phyloP scores from a whole-genome alignment of 2,888 invertebrate genomes.

The Parascotia fuliginaria region DNA sequence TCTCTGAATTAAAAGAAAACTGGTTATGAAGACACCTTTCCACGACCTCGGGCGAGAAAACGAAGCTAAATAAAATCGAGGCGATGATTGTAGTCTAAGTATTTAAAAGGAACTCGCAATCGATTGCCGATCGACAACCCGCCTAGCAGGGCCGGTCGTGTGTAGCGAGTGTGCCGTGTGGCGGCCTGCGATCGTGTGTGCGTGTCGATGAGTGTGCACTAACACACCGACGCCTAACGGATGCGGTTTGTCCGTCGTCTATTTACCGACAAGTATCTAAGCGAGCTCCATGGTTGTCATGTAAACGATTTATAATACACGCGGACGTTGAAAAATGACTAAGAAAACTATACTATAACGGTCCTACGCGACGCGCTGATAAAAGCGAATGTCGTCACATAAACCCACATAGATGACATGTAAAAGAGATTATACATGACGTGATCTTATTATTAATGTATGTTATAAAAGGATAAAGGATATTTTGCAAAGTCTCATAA shows the following conservation, averaged over 20 bases:
- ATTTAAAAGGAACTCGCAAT: slow-evolving; percentile 69
- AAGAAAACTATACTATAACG: slow-evolving; percentile 48
- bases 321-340: slow-evolving; percentile 38
- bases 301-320: slow-evolving; percentile 50
- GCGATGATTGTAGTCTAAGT: slow-evolving; percentile 56
- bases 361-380: slow-evolving; percentile 27
- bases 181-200: slow-evolving; percentile 35
- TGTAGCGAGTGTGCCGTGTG: slow-evolving; percentile 30
- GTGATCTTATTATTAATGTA: slow-evolving; percentile 23
- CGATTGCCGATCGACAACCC: slow-evolving; percentile 69
- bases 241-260: slow-evolving; percentile 62
- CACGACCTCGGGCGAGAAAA: slow-evolving; percentile 45
- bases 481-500: no score
- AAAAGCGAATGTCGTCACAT: slow-evolving; percentile 41
- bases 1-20: slow-evolving; percentile 37
- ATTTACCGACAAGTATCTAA: slow-evolving; percentile 51
- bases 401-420: slow-evolving; percentile 7
- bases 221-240: slow-evolving; percentile 56
- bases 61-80: slow-evolving; percentile 48
- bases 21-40: slow-evolving; percentile 51
- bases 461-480: slow-evolving; percentile 8
- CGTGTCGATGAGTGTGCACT: neutral
- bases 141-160: slow-evolving; percentile 61
- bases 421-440: no score
- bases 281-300: slow-evolving; percentile 45